A percentile compares a stretch with the other conserved stretches of the same genome.
phyloP scores from a whole-genome alignment of 2,113 vertebrate genomes.

The Indicator indicator region DNA sequence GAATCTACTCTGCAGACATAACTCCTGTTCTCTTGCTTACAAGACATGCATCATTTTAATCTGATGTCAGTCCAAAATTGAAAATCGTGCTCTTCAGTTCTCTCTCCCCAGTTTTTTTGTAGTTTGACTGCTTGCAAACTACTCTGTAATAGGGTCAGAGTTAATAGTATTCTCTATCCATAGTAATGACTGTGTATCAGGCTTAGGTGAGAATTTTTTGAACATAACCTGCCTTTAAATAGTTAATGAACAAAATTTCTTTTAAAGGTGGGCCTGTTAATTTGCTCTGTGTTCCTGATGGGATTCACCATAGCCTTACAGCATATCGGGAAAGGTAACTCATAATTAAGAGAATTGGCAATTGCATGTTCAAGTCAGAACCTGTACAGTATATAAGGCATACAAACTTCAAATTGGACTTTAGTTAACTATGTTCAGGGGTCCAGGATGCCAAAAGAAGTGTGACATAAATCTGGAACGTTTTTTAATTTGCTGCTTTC shows the following conservation, averaged over 20 bases:
- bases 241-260: constrained; percentile 62
- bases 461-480: constrained; percentile 78
- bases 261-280: constrained; percentile 79
- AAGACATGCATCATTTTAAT: constrained; percentile 75
- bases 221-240: constrained; percentile 75
- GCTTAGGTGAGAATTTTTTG: constrained; percentile 73
- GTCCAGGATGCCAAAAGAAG: constrained; percentile 90
- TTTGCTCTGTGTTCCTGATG: constrained; percentile 81
- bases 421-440: constrained; percentile 78
- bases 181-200: constrained; percentile 77
- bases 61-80: constrained; percentile 75
- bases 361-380: constrained; percentile 84
- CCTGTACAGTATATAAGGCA: constrained; percentile 78
- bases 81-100: constrained; percentile 75
- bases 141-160: constrained; percentile 73
- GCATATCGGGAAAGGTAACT: constrained; percentile 80
- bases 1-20: constrained; percentile 70
- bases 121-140: constrained; percentile 73
- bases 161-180: constrained; percentile 76
- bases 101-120: constrained; percentile 68
- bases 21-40: constrained; percentile 72
- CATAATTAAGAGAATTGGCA: constrained; percentile 73
- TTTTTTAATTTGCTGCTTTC: constrained; percentile 86
- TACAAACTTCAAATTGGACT: constrained; percentile 85
- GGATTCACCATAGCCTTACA: constrained; percentile 89